Evolutionary conservation across 1,140 invertebrate genomes (phyloP).

Genomic region (Ostrea denselamellosa): DNA sequence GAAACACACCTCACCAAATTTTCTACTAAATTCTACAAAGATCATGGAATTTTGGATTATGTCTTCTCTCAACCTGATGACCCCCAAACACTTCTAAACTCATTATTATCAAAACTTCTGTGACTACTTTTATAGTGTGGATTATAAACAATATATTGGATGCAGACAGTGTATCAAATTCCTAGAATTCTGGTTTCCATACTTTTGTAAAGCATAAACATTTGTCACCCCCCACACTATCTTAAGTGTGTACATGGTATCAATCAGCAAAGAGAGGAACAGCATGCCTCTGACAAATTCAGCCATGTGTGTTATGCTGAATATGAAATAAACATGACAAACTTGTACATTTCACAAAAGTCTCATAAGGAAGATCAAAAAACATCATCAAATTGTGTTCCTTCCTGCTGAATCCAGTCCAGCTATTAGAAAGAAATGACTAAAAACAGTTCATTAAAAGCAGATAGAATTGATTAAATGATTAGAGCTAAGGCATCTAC

Average conservation of each 20-base stretch:
- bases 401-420: too few relatives aligned
- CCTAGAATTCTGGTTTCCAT: neutral
- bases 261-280: constrained; percentile 2
- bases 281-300: neutral
- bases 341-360: neutral
- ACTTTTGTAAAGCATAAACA: neutral
- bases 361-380: constrained; percentile 4
- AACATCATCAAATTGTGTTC: too few relatives aligned
- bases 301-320: neutral
- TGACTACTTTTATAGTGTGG: neutral
- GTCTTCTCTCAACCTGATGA: neutral
- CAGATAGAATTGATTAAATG: too few relatives aligned
- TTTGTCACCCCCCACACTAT: neutral
- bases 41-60: neutral
- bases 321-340: constrained; percentile 3
- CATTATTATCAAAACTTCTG: constrained; percentile 15
- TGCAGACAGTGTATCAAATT: constrained; percentile 5
- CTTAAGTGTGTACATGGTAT: constrained; percentile 4
- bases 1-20: neutral
- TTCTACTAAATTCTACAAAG: neutral
- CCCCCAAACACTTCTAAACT: neutral
- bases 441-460: too few relatives aligned
- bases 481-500: too few relatives aligned
- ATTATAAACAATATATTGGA: constrained; percentile 29
- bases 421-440: too few relatives aligned